These are phyloP conservation scores for Pycnonotus jocosus DNA, from an alignment of 2,113 vertebrate genomes.

Conservation along the genomic window DNA sequence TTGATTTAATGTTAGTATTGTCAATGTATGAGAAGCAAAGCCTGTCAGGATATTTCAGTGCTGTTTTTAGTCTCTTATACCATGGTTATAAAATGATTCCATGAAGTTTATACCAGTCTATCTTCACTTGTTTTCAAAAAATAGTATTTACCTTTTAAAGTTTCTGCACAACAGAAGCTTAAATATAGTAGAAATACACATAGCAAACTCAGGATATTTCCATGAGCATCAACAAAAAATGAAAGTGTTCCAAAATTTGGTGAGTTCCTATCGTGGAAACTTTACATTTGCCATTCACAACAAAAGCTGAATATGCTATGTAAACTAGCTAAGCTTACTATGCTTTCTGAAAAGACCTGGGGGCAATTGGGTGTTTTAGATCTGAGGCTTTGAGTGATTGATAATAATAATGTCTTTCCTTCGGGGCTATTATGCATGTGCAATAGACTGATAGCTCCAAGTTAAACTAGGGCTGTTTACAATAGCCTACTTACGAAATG, in stretches of 20 bases:
- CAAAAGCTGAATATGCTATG: neutral
- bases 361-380: neutral
- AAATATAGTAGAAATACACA: neutral
- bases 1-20: neutral
- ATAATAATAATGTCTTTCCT: neutral
- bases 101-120: neutral
- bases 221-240: neutral
- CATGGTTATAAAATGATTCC: neutral
- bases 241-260: neutral
- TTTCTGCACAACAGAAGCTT: neutral
- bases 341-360: neutral
- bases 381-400: neutral
- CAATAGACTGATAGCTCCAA: neutral
- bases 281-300: neutral
- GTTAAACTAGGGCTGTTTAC: neutral
- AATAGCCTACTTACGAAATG: neutral
- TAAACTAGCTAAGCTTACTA: neutral
- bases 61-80: neutral
- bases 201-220: neutral
- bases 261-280: neutral
- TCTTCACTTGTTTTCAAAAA: neutral
- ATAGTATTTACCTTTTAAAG: neutral
- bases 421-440: neutral
- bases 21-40: neutral
- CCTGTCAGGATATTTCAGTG: neutral